These are phyloP conservation scores for Campaea margaritaria DNA, from an alignment of 2,888 invertebrate species.

Conservation along the genomic window DNA sequence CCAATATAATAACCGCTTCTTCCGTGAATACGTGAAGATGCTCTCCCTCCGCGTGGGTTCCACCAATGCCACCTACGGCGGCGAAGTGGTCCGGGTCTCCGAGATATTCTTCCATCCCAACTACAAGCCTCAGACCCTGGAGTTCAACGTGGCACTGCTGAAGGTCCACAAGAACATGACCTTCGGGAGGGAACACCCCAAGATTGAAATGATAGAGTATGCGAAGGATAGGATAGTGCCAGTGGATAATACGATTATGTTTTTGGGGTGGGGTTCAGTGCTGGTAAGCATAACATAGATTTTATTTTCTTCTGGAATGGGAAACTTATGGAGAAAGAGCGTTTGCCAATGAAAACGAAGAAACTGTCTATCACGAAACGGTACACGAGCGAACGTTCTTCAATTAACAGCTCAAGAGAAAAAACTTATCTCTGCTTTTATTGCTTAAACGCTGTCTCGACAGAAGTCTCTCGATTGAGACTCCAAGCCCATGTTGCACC, in stretches of 20 bases:
- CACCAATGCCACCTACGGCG: slow-evolving; percentile 70
- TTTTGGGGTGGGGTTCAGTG: slow-evolving; percentile 78
- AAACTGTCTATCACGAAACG: no score
- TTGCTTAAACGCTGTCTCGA: no score
- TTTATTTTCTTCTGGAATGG: no score
- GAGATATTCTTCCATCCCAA: slow-evolving; percentile 80
- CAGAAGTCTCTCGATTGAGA: no score
- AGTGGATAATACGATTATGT: slow-evolving; percentile 61
- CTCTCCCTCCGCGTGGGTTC: slow-evolving; percentile 72
- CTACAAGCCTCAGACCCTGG: slow-evolving; percentile 73
- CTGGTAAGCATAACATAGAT: slow-evolving; percentile 56
- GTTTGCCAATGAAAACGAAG: no score
- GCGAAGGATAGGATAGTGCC: slow-evolving; percentile 57
- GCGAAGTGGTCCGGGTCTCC: slow-evolving; percentile 60
- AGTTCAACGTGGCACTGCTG: slow-evolving; percentile 73
- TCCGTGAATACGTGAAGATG: slow-evolving; percentile 78
- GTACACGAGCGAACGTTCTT: no score
- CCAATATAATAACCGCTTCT: slow-evolving; percentile 79
- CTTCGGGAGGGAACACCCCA: slow-evolving; percentile 43
- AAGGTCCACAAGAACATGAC: slow-evolving; percentile 68
- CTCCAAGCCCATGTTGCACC: no score
- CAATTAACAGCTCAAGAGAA: no score
- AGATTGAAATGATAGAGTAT: slow-evolving; percentile 52
- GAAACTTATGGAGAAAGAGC: no score
- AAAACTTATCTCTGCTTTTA: no score